Conservation (phyloP, 2,113 vertebrate species). For the Micromys minutus region DNA sequence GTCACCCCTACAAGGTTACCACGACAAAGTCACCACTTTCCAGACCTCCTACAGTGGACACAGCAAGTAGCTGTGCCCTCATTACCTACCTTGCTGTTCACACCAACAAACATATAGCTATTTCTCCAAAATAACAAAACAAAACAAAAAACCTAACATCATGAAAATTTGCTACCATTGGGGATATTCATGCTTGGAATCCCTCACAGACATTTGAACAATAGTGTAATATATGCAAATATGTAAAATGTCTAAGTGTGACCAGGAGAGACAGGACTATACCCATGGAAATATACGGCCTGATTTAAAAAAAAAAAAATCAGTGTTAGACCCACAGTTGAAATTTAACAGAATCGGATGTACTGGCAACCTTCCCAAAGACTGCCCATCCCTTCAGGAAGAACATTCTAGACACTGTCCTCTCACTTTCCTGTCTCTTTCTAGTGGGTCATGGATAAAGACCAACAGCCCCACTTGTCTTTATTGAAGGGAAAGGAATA, state of each 20-base stretch:
- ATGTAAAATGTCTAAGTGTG: not conserved
- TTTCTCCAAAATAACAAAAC: not conserved
- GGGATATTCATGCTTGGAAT: not conserved
- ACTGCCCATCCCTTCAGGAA: not conserved
- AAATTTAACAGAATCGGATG: not conserved
- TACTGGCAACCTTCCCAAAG: not conserved
- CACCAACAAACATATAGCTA: not conserved
- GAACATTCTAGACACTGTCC: not conserved
- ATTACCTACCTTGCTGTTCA: not conserved
- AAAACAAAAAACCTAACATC: not conserved
- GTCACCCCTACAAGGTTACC: too few species aligned
- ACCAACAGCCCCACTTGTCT: not conserved
- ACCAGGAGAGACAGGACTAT: not conserved
- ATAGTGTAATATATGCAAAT: not conserved
- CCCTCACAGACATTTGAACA: not conserved
- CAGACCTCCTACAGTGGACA: not conserved
- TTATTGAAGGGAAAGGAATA: not conserved
- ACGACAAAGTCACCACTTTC: not conserved
- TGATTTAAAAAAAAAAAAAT: not conserved
- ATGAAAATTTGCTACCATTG: not conserved
- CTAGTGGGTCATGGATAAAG: too few species aligned
- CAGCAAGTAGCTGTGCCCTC: too few species aligned
- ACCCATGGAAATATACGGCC: not conserved
- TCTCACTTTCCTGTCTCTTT: not conserved
- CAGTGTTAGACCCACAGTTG: not conserved